phyloP scores from a whole-genome alignment of 2,113 vertebrate genomes.

The Camelus dromedarius region DNA sequence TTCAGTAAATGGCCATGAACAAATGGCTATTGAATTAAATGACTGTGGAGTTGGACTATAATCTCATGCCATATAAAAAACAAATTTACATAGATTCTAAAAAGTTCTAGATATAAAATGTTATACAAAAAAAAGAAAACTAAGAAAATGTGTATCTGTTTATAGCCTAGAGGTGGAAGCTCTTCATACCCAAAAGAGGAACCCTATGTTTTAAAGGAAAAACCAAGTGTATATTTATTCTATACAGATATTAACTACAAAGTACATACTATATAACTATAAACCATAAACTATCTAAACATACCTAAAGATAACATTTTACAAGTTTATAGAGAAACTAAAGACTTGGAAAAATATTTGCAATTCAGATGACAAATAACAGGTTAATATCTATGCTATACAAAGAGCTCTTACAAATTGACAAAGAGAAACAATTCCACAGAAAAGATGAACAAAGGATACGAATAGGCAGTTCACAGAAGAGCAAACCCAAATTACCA shows the following conservation, averaged over 20 bases:
- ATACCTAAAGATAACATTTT: constrained; percentile 14
- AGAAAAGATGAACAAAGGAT: constrained; percentile 60
- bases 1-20: neutral
- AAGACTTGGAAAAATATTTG: constrained; percentile 6
- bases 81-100: neutral
- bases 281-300: neutral
- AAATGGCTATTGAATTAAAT: constrained; percentile 25
- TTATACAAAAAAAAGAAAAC: neutral
- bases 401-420: constrained; percentile 21
- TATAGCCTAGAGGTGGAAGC: neutral
- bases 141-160: neutral
- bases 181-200: neutral
- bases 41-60: neutral
- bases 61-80: neutral
- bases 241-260: neutral
- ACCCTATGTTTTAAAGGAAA: constrained; percentile 1
- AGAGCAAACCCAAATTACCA: constrained; percentile 12
- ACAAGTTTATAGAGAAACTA: constrained; percentile 8
- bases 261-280: neutral
- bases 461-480: constrained; percentile 31
- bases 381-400: neutral
- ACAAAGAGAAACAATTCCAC: constrained; percentile 32
- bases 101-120: neutral
- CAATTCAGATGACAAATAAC: constrained; percentile 43
- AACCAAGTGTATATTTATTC: neutral